These are phyloP conservation scores for Corythornis madagascariensis DNA, from an alignment of 2,113 vertebrate genomes.

Conservation along the genomic window DNA sequence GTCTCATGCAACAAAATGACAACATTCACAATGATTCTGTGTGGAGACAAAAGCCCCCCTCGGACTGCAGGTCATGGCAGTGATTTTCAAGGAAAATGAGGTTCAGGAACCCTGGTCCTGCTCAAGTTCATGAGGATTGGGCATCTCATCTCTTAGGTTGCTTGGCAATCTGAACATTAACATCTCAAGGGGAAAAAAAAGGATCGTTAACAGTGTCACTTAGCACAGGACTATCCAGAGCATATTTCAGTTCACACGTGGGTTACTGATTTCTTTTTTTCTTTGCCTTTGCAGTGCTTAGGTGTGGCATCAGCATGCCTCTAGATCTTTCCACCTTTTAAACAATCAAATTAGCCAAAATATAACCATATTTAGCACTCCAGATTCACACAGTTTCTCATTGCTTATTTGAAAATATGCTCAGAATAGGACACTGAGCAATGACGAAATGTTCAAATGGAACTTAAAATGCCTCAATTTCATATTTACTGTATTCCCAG, in stretches of 20 bases:
- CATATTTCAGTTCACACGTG: background rate
- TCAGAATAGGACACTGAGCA: conserved; percentile 37
- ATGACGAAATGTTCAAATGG: background rate
- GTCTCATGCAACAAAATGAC: rapidly evolving
- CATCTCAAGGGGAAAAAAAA: background rate
- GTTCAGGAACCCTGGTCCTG: background rate
- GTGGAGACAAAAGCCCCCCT: rapidly evolving
- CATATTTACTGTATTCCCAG: conserved; percentile 18
- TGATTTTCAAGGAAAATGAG: background rate
- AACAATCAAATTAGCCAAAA: conserved; percentile 25
- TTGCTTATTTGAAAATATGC: background rate
- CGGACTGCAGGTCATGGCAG: background rate
- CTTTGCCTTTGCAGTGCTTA: background rate
- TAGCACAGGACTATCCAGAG: background rate
- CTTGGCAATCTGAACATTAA: background rate
- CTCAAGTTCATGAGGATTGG: background rate
- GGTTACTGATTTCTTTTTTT: background rate
- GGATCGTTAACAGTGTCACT: background rate
- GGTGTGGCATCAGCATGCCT: background rate
- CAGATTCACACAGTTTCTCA: background rate
- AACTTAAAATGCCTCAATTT: conserved; percentile 27
- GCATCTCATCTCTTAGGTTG: background rate
- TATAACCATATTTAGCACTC: background rate
- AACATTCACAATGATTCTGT: rapidly evolving
- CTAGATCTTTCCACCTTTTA: background rate